A percentile compares a stretch with the other conserved stretches of the same genome.
Conservation (phyloP, 2,888 invertebrate genomes). For the Aphodius sticticus region DNA sequence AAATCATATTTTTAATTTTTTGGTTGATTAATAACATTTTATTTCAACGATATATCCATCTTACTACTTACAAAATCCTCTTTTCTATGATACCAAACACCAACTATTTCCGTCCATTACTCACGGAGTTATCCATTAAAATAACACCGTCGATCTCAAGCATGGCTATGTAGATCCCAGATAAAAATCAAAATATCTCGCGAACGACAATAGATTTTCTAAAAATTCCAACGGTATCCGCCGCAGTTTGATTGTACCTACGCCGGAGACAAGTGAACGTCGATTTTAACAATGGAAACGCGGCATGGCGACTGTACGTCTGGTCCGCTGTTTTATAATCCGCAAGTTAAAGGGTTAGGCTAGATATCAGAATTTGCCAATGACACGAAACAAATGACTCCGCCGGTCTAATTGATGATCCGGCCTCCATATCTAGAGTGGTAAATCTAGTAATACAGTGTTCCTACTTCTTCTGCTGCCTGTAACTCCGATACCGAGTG, state of each 20-base stretch:
- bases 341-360: slow-evolving; percentile 45
- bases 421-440: slow-evolving; percentile 57
- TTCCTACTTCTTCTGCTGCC: slow-evolving; percentile 16
- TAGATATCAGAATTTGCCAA: slow-evolving; percentile 54
- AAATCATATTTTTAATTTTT: too few relatives aligned
- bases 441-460: slow-evolving; percentile 50
- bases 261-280: neutral
- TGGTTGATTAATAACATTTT: too few relatives aligned
- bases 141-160: neutral
- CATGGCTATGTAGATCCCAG: too few relatives aligned
- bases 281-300: neutral
- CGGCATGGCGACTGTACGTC: neutral
- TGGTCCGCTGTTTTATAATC: slow-evolving; percentile 36
- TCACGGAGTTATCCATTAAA: neutral
- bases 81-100: neutral
- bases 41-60: too few relatives aligned
- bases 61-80: neutral
- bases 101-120: neutral
- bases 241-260: neutral
- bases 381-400: slow-evolving; percentile 57
- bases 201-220: neutral
- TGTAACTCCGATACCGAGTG: neutral
- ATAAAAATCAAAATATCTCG: neutral
- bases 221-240: neutral
- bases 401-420: slow-evolving; percentile 58